A percentile compares a stretch with the other conserved stretches of the same genome.
These are phyloP conservation scores for Poeciliopsis presidionis DNA, from an alignment of 2,797 vertebrate genomes.

Conservation along the genomic window DNA sequence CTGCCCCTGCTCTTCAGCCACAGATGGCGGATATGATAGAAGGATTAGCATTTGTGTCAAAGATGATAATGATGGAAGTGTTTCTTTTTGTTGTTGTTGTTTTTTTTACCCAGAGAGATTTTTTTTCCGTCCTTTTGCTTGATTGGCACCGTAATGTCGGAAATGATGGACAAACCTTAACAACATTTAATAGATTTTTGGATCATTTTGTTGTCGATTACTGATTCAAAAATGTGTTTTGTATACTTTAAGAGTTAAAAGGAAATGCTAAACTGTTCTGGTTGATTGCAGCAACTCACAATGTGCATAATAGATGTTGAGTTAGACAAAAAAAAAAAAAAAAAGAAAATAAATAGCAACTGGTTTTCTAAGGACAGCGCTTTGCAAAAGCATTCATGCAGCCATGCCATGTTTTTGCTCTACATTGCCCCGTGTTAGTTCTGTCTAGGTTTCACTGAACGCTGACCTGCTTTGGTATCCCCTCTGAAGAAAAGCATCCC, in stretches of 20 bases:
- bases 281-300: not conserved
- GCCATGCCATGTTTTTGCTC: not conserved
- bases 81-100: slow-evolving; percentile 14
- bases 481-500: not conserved
- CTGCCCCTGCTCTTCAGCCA: slow-evolving; percentile 71
- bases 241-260: not conserved
- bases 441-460: not conserved
- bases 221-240: not conserved
- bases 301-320: not conserved
- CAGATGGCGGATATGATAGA: slow-evolving; percentile 77
- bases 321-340: not conserved
- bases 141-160: slow-evolving; percentile 30
- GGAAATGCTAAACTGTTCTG: not conserved
- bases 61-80: slow-evolving; percentile 70
- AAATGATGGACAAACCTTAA: slow-evolving; percentile 4
- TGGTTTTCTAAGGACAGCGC: not conserved
- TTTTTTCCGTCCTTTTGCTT: slow-evolving; percentile 40
- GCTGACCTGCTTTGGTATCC: not conserved
- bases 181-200: slow-evolving; percentile 7
- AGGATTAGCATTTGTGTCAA: slow-evolving; percentile 74
- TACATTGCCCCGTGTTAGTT: not conserved
- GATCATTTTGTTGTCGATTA: not conserved
- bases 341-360: not conserved
- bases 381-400: not conserved
- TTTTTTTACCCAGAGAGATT: slow-evolving; percentile 36